A percentile compares a stretch with the other conserved stretches of the same genome.
These are phyloP conservation scores for Stichodactyla helianthus DNA, from an alignment of 64 coral and sea anemone genomes.

Conservation along the genomic window DNA sequence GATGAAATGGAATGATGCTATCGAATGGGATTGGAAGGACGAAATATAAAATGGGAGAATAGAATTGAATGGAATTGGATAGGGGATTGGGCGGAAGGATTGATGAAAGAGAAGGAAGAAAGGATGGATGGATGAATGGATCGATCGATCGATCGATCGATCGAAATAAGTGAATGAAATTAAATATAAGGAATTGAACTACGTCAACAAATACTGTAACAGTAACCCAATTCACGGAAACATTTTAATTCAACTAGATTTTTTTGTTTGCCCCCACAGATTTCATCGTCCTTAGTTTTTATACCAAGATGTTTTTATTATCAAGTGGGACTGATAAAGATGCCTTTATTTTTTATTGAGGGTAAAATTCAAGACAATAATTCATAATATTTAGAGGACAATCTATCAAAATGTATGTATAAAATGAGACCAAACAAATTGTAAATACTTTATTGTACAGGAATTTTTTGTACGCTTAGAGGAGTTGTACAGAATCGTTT, in stretches of 20 bases:
- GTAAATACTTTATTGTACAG: constrained; percentile 29
- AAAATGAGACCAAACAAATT: not conserved
- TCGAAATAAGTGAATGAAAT: no score
- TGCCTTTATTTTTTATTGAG: not conserved
- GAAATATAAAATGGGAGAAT: no score
- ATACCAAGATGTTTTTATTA: constrained; percentile 16
- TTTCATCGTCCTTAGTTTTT: constrained; percentile 87
- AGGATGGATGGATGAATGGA: no score
- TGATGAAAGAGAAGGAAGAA: no score
- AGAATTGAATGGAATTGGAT: no score
- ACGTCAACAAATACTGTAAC: no score
- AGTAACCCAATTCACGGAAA: no score
- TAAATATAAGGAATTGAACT: no score
- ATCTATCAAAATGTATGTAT: constrained; percentile 20
- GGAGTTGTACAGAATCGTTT: not conserved
- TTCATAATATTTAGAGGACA: not conserved
- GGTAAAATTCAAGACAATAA: not conserved
- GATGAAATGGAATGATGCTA: no score
- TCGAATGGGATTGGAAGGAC: no score
- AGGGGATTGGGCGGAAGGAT: no score
- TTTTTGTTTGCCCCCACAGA: constrained; percentile 31
- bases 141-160: no score
- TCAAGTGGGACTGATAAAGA: not conserved
- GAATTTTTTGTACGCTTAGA: not conserved
- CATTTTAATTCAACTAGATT: not conserved